Percentiles rank a stretch among this genome's conserved stretches.
These are phyloP conservation scores for Episyrphus balteatus DNA, from an alignment of 1,140 invertebrate species.

Conservation along the genomic window DNA sequence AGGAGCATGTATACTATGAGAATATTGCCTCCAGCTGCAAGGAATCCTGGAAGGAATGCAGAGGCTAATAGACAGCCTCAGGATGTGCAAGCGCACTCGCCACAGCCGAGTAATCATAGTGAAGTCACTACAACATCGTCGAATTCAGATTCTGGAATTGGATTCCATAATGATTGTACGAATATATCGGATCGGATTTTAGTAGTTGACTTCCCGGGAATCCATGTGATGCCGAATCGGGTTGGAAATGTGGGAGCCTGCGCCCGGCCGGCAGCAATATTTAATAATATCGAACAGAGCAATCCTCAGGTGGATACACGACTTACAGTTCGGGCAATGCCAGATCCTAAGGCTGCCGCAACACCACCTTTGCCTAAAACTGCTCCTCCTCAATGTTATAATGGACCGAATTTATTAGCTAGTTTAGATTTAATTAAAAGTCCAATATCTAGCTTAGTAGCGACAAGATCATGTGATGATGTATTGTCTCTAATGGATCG, in stretches of 20 bases:
- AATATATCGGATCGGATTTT: slow-evolving; percentile 71
- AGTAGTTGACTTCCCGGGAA: slow-evolving; percentile 60
- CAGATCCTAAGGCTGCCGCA: slow-evolving; percentile 18
- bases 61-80: slow-evolving; percentile 7
- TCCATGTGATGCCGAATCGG: background rate
- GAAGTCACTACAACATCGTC: slow-evolving; percentile 76
- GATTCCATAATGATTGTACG: slow-evolving; percentile 76
- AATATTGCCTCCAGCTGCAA: slow-evolving; percentile 25
- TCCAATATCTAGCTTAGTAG: slow-evolving; percentile 20
- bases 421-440: slow-evolving; percentile 31
- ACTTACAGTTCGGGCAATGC: slow-evolving; percentile 44
- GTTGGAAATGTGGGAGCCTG: slow-evolving; percentile 5
- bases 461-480: slow-evolving; percentile 30
- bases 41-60: slow-evolving; percentile 5
- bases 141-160: slow-evolving; percentile 90
- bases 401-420: slow-evolving; percentile 21
- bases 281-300: background rate
- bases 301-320: slow-evolving; percentile 17
- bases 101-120: slow-evolving; percentile 70
- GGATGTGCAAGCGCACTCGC: slow-evolving; percentile 49
- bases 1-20: slow-evolving; percentile 54
- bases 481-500: slow-evolving; percentile 18
- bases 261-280: slow-evolving; percentile 19
- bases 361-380: slow-evolving; percentile 5
- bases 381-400: background rate